Conservation (phyloP, 92 coral and sea anemone species). For the Siderastrea siderea region DNA sequence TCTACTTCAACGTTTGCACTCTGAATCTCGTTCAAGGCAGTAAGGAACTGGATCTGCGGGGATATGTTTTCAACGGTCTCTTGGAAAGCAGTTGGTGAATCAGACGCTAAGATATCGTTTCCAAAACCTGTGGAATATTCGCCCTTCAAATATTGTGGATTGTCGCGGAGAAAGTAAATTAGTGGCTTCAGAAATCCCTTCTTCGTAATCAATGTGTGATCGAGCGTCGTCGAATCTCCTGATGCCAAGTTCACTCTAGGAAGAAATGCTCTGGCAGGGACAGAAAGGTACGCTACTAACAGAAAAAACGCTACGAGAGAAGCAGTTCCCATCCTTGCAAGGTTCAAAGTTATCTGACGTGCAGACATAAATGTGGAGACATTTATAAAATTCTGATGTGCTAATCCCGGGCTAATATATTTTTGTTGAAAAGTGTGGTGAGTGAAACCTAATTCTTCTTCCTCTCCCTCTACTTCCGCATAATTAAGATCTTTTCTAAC, state of each 20-base stretch:
- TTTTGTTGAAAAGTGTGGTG: too few species aligned
- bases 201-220: conserved; percentile 25
- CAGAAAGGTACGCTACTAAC: neutral
- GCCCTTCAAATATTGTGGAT: conserved; percentile 57
- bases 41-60: conserved; percentile 60
- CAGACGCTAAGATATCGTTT: conserved; percentile 11
- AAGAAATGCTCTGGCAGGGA: conserved; percentile 20
- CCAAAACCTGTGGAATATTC: conserved; percentile 21
- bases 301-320: neutral
- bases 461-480: too few species aligned
- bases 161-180: conserved; percentile 12
- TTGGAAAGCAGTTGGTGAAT: neutral
- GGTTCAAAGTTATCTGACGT: too few species aligned
- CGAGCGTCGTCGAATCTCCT: neutral
- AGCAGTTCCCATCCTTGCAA: neutral
- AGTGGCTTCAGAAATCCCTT: conserved; percentile 20
- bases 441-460: too few species aligned
- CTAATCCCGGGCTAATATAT: too few species aligned
- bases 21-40: conserved; percentile 69
- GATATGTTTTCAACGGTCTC: conserved; percentile 33
- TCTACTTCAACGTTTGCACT: conserved; percentile 68
- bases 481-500: too few species aligned
- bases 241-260: conserved; percentile 6
- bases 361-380: too few species aligned
- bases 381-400: too few species aligned